These are phyloP conservation scores for Steatocranus sp. DNA, from an alignment of 2,797 vertebrate species.

Conservation along the genomic window DNA sequence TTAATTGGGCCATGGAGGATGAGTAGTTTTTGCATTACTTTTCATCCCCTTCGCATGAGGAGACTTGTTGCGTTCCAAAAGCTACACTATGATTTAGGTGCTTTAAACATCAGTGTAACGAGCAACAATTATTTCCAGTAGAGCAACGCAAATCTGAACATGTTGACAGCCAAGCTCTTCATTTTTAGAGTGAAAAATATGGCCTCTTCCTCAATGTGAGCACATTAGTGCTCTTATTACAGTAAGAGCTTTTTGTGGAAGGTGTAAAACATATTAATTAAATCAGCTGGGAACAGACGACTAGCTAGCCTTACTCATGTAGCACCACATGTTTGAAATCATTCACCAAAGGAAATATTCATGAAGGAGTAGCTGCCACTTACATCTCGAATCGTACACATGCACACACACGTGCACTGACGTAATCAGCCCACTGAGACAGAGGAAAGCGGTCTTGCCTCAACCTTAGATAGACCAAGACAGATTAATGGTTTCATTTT, in stretches of 20 bases:
- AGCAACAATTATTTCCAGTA: constrained; percentile 29
- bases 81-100: constrained; percentile 34
- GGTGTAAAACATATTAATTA: constrained; percentile 68
- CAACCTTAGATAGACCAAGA: constrained; percentile 42
- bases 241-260: constrained; percentile 39
- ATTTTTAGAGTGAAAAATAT: constrained; percentile 19
- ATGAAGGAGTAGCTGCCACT: constrained; percentile 34
- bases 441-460: constrained; percentile 30
- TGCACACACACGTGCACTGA: constrained; percentile 14
- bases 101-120: constrained; percentile 37
- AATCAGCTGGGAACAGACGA: constrained; percentile 63
- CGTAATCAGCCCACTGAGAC: constrained; percentile 23
- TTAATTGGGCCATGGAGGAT: constrained; percentile 7
- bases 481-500: constrained; percentile 62
- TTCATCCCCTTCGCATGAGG: background rate
- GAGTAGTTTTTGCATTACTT: constrained; percentile 1
- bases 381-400: constrained; percentile 17
- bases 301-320: constrained; percentile 57
- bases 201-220: constrained; percentile 41
- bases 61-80: constrained; percentile 18
- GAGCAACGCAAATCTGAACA: constrained; percentile 13
- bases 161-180: constrained; percentile 16
- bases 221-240: constrained; percentile 53
- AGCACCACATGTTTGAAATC: constrained; percentile 56
- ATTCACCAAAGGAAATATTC: constrained; percentile 64